phyloP scores from a whole-genome alignment of 2,113 vertebrate genomes.

The Heloderma charlesbogerti region DNA sequence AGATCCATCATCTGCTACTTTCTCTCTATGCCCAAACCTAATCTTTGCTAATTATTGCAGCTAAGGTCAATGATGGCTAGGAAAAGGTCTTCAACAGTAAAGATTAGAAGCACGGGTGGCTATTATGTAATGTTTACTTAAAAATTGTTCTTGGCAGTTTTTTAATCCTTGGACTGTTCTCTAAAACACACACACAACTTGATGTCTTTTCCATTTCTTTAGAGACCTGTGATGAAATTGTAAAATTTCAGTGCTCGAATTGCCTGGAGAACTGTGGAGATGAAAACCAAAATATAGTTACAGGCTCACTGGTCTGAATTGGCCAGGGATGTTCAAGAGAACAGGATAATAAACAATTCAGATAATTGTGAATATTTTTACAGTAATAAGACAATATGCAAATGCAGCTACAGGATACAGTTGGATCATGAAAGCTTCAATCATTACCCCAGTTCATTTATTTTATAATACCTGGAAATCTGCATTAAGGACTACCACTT shows the following conservation, averaged over 20 bases:
- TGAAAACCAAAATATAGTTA: background rate
- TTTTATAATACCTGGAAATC: background rate
- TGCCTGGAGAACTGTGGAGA: background rate
- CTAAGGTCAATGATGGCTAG: rapidly evolving
- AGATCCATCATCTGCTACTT: conserved; percentile 20
- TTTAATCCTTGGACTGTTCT: background rate
- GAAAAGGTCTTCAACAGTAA: background rate
- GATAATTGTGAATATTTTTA: background rate
- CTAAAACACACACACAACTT: background rate
- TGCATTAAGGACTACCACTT: background rate
- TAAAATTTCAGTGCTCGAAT: background rate
- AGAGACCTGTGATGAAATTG: background rate
- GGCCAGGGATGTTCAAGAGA: background rate
- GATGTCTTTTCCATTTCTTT: background rate
- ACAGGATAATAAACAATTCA: background rate
- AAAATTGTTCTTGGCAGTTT: rapidly evolving
- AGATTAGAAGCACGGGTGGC: rapidly evolving
- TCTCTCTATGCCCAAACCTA: background rate
- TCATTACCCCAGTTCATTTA: background rate
- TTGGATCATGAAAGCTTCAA: background rate
- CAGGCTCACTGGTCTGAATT: background rate
- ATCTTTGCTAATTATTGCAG: background rate
- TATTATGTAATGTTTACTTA: background rate
- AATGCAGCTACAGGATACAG: too few relatives aligned
- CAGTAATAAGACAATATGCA: background rate